Conservation (phyloP, 2,797 vertebrate species). For the Borostomias antarcticus region DNA sequence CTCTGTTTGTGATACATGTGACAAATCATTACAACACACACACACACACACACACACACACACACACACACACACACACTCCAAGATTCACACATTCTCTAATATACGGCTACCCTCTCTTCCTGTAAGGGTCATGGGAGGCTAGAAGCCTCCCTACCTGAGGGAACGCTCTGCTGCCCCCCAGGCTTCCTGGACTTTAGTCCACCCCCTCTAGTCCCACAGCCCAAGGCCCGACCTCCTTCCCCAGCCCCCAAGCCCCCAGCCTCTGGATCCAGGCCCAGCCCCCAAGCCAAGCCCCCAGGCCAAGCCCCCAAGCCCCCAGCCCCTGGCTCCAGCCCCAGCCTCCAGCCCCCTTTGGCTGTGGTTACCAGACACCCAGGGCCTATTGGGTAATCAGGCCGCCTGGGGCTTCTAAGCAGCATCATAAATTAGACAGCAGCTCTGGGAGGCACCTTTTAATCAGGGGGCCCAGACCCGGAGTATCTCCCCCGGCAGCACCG, state of each 20-base stretch:
- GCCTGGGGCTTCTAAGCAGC: constrained; percentile 59
- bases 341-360: background rate
- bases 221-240: background rate
- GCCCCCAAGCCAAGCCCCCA: background rate
- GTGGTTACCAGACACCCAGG: constrained; percentile 41
- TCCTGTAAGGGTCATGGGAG: constrained; percentile 8
- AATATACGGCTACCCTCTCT: constrained; percentile 18
- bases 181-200: background rate
- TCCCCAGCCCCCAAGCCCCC: background rate
- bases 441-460: constrained; percentile 77
- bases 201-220: no score
- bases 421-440: constrained; percentile 76
- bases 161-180: constrained; percentile 15
- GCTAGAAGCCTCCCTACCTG: constrained; percentile 51
- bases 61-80: constrained; percentile 6
- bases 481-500: constrained; percentile 66
- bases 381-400: constrained; percentile 50
- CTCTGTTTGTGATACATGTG: constrained; percentile 51
- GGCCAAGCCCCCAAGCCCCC: background rate
- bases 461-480: constrained; percentile 67
- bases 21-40: constrained; percentile 46
- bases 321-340: background rate
- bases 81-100: background rate
- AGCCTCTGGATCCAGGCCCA: background rate
- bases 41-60: constrained; percentile 7